Conservation (phyloP, 1,140 invertebrate species). For the Drosophila chauvacae region DNA sequence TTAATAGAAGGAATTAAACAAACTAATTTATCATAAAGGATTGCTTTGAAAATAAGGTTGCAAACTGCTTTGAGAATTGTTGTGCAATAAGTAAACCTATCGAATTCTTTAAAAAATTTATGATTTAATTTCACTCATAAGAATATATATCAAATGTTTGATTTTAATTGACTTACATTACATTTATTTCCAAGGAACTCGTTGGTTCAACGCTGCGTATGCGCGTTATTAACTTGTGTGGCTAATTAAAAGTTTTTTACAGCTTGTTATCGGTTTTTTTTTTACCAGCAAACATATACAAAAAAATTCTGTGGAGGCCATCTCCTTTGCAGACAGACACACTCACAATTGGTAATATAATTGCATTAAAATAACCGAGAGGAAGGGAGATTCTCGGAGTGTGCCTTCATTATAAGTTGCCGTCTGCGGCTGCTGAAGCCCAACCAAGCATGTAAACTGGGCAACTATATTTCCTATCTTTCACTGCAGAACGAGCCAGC, state of each 20-base stretch:
- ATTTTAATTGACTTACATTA: not conserved
- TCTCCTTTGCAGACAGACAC: slow-evolving; percentile 1
- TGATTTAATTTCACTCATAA: not conserved
- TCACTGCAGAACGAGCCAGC: slow-evolving; percentile 34
- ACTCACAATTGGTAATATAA: slow-evolving; percentile 63
- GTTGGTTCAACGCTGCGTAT: slow-evolving; percentile 51
- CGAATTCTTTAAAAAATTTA: too few species aligned
- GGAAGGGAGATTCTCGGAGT: slow-evolving; percentile 25
- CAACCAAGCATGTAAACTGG: slow-evolving; percentile 44
- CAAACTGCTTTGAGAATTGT: too few species aligned
- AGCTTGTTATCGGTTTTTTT: slow-evolving; percentile 30
- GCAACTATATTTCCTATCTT: slow-evolving; percentile 55
- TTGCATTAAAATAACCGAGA: slow-evolving; percentile 62
- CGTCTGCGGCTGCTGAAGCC: slow-evolving; percentile 25
- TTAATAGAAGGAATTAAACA: not conserved
- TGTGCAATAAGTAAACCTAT: too few species aligned
- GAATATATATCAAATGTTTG: not conserved
- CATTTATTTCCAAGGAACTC: slow-evolving; percentile 21
- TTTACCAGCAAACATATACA: slow-evolving; percentile 18
- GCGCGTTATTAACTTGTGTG: slow-evolving; percentile 55
- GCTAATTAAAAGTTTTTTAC: slow-evolving; percentile 73
- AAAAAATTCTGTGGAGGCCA: slow-evolving; percentile 16
- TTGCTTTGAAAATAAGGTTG: not conserved
- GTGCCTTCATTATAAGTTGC: slow-evolving; percentile 71
- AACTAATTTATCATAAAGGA: not conserved